Evolutionary conservation across 2,888 invertebrate species (phyloP).

Genomic region (Cheilosia vernalis): DNA sequence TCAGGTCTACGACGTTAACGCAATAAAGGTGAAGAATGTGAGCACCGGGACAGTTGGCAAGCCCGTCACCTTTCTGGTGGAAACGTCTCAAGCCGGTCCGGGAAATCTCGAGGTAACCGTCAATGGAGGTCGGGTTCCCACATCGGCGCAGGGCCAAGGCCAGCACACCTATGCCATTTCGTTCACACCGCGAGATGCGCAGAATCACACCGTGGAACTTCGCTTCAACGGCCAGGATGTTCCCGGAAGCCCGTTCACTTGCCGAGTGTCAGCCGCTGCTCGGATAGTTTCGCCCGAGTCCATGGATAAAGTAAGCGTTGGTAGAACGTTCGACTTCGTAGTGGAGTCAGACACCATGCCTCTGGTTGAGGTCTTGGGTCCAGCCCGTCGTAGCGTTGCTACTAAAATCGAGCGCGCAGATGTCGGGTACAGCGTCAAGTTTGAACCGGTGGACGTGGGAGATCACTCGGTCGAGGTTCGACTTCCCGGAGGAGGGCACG

Average conservation of each 20-base stretch:
- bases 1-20: conserved; percentile 95
- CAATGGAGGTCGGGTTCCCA: conserved; percentile 98
- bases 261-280: conserved; percentile 89
- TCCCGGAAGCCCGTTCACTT: conserved; percentile 87
- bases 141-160: conserved; percentile 97
- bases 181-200: conserved; percentile 96
- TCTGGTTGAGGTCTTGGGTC: conserved; percentile 91
- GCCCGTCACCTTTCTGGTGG: conserved; percentile 96
- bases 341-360: conserved; percentile 94
- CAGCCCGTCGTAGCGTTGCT: conserved; percentile 88
- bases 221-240: conserved; percentile 98
- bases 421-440: conserved; percentile 86
- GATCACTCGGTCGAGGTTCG: conserved; percentile 95
- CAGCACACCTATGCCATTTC: conserved; percentile 98
- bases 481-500: conserved; percentile 88
- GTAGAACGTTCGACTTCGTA: conserved; percentile 91
- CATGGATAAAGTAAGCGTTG: conserved; percentile 95
- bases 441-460: conserved; percentile 95
- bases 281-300: conserved; percentile 92
- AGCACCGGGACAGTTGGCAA: conserved; percentile 94
- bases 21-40: conserved; percentile 96
- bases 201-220: conserved; percentile 96
- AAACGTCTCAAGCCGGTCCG: conserved; percentile 98
- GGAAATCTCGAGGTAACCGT: conserved; percentile 99
- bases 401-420: conserved; percentile 84